Conservation (phyloP, 2,797 vertebrate species). For the Aldrovandia affinis region DNA sequence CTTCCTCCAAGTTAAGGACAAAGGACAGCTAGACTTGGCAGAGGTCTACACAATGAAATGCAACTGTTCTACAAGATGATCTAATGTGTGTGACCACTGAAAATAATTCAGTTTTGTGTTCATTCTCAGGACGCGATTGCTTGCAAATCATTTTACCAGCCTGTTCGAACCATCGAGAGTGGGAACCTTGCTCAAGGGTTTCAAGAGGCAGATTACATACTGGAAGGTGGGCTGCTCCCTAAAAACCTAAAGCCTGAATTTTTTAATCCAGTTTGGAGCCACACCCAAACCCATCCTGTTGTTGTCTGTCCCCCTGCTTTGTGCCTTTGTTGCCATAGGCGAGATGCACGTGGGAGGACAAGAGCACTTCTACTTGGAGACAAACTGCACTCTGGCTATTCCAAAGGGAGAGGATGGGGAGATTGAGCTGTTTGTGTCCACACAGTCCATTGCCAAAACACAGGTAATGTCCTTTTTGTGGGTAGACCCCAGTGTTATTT, state of each 20-base stretch:
- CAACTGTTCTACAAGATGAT: background rate
- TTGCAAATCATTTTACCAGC: constrained; percentile 80
- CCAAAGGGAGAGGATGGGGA: constrained; percentile 88
- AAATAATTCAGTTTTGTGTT: background rate
- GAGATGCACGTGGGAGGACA: constrained; percentile 91
- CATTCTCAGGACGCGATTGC: constrained; percentile 86
- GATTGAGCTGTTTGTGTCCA: constrained; percentile 91
- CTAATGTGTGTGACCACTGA: background rate
- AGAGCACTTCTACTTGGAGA: constrained; percentile 97
- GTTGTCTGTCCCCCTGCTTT: background rate
- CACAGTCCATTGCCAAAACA: constrained; percentile 80
- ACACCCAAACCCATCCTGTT: background rate
- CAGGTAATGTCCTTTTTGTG: constrained; percentile 67
- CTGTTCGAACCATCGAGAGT: constrained; percentile 79
- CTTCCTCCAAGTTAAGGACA: background rate
- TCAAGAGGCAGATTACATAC: constrained; percentile 83
- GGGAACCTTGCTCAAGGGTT: constrained; percentile 87
- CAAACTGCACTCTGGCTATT: constrained; percentile 85
- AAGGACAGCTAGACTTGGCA: background rate
- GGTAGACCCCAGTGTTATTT: background rate
- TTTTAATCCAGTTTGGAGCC: background rate
- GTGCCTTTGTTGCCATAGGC: constrained; percentile 67
- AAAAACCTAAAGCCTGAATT: background rate
- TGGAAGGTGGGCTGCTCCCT: constrained; percentile 77
- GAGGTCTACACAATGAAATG: background rate